These are phyloP conservation scores for Irena cyanogastra DNA, from an alignment of 2,113 vertebrate genomes.

Conservation along the genomic window DNA sequence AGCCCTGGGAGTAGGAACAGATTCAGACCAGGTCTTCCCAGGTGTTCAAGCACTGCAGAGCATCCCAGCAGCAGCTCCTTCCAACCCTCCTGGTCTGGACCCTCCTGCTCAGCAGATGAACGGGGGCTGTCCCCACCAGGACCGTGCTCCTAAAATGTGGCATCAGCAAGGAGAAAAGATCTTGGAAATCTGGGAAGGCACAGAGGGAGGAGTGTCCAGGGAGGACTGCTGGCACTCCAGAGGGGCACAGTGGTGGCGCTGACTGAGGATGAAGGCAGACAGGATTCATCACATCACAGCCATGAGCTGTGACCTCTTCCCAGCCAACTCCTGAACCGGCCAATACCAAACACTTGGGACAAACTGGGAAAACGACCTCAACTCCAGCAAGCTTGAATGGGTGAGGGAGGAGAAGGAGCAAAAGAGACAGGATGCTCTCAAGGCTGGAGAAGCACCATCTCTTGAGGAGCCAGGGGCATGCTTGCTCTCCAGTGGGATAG, in stretches of 20 bases:
- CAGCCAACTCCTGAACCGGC: neutral
- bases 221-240: neutral
- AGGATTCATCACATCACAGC: neutral
- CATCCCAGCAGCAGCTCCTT: neutral
- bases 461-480: neutral
- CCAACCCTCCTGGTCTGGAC: neutral
- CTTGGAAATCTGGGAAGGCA: neutral
- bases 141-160: neutral
- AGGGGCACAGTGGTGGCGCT: neutral
- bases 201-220: neutral
- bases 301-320: neutral
- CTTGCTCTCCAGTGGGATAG: neutral
- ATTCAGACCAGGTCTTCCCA: neutral
- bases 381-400: neutral
- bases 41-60: neutral
- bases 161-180: neutral
- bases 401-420: neutral
- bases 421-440: neutral
- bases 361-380: neutral
- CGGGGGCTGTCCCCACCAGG: fast-evolving
- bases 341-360: neutral
- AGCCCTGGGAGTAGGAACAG: neutral
- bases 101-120: neutral
- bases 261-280: neutral
- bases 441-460: neutral